phyloP scores from a whole-genome alignment of 2,797 vertebrate genomes.

The Oryzias dopingdopingensis region DNA sequence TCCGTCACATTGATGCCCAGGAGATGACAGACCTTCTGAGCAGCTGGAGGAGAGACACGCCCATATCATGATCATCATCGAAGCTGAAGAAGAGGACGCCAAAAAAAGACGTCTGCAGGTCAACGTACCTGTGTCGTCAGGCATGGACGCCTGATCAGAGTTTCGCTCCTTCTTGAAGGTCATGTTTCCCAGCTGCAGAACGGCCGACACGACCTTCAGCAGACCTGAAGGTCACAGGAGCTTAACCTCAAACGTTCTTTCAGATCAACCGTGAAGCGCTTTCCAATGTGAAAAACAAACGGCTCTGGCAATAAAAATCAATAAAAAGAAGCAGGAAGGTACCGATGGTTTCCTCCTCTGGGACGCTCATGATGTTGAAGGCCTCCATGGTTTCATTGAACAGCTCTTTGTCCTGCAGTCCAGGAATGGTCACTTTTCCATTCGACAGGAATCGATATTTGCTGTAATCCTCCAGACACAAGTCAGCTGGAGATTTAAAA shows the following conservation, averaged over 20 bases:
- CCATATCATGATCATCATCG: background rate
- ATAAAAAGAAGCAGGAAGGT: background rate
- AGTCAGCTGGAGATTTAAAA: slow-evolving; percentile 76
- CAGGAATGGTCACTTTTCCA: slow-evolving; percentile 89
- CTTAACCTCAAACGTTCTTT: background rate
- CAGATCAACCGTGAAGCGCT: too few species aligned
- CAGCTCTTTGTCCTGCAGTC: slow-evolving; percentile 95
- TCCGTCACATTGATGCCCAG: slow-evolving; percentile 94
- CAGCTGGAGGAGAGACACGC: slow-evolving; percentile 74
- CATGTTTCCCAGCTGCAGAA: slow-evolving; percentile 95
- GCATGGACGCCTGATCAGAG: slow-evolving; percentile 96
- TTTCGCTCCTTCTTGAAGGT: slow-evolving; percentile 95
- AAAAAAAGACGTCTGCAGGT: slow-evolving; percentile 39
- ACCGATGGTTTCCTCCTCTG: slow-evolving; percentile 85
- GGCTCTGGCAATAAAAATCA: too few species aligned
- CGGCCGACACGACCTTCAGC: slow-evolving; percentile 89
- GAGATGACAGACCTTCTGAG: slow-evolving; percentile 96
- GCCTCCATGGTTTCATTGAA: slow-evolving; percentile 95
- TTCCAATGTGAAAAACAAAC: too few species aligned
- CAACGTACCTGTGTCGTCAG: slow-evolving; percentile 90
- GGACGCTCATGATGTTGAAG: slow-evolving; percentile 94
- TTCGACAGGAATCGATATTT: slow-evolving; percentile 76
- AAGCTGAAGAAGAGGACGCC: slow-evolving; percentile 16
- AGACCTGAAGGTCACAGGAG: slow-evolving; percentile 76
- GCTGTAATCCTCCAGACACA: slow-evolving; percentile 92